Conservation (phyloP, 2,797 vertebrate species). For the Epinephelus malabaricus region DNA sequence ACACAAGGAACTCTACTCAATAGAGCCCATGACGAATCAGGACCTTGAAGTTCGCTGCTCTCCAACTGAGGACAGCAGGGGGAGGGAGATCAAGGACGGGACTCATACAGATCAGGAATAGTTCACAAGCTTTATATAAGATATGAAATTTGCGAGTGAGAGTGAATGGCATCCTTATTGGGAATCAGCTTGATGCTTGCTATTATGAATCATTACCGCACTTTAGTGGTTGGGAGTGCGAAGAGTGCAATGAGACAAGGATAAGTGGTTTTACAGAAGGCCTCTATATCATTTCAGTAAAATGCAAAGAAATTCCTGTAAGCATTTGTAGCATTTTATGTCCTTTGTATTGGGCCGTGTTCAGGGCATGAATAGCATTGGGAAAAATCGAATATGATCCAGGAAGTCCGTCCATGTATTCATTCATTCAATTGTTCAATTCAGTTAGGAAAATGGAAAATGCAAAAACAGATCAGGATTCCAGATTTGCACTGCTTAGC, state of each 20-base stretch:
- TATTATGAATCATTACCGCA: slow-evolving; percentile 2
- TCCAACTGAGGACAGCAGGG: slow-evolving; percentile 54
- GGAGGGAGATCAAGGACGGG: slow-evolving; percentile 63
- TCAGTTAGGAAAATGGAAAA: not conserved
- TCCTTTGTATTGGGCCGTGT: not conserved
- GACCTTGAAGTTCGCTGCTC: slow-evolving; percentile 74
- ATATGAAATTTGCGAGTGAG: slow-evolving; percentile 29
- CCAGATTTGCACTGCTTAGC: not conserved
- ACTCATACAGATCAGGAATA: slow-evolving; percentile 51
- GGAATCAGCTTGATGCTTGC: slow-evolving; percentile 3
- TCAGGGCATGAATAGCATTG: not conserved
- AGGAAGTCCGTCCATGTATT: not conserved
- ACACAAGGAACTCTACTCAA: slow-evolving; percentile 78
- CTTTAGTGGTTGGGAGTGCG: not conserved
- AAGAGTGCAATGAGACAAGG: not conserved
- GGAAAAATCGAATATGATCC: not conserved
- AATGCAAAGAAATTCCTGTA: not conserved
- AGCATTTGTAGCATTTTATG: not conserved
- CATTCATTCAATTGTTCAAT: not conserved
- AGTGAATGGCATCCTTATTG: slow-evolving; percentile 6
- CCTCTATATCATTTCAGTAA: slow-evolving; percentile 7
- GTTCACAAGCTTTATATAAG: slow-evolving; percentile 22
- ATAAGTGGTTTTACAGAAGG: slow-evolving; percentile 8
- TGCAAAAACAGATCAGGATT: not conserved
- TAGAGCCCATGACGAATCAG: slow-evolving; percentile 79